Conservation (phyloP, 2,888 invertebrate genomes). For the Clusia tigrina region DNA sequence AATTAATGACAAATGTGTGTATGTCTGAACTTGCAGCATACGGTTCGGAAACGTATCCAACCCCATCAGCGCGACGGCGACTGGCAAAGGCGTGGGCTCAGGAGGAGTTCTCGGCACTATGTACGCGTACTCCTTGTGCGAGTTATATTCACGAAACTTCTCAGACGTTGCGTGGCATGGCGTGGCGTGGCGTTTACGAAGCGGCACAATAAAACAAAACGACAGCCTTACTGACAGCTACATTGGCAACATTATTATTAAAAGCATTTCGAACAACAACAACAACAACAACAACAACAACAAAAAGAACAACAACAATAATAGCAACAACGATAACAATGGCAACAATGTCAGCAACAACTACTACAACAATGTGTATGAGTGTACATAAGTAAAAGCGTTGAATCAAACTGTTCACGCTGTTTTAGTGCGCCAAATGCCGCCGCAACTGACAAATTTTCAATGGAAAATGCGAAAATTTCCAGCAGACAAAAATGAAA, state of each 20-base stretch:
- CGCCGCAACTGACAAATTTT: constrained; percentile 21
- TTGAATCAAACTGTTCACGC: constrained; percentile 20
- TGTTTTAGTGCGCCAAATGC: constrained; percentile 29
- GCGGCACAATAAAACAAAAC: constrained; percentile 22
- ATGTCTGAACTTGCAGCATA: constrained; percentile 5
- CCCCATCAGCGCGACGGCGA: neutral
- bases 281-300: neutral
- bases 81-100: neutral
- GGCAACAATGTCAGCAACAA: constrained; percentile 5
- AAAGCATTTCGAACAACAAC: constrained; percentile 36
- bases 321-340: neutral
- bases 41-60: neutral
- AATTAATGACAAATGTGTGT: constrained; percentile 40
- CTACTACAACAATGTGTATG: too few relatives aligned
- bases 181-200: neutral
- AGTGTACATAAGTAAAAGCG: neutral
- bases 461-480: constrained; percentile 15
- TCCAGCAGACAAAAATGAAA: constrained; percentile 5
- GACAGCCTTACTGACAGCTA: constrained; percentile 39
- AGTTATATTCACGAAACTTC: neutral
- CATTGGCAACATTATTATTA: constrained; percentile 42
- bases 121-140: too few relatives aligned
- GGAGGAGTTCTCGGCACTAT: neutral
- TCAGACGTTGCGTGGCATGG: neutral
- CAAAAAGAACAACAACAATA: neutral